Base-by-base conservation (phyloP, 2,888 invertebrate species). In the Perithous albicinctus region DNA sequence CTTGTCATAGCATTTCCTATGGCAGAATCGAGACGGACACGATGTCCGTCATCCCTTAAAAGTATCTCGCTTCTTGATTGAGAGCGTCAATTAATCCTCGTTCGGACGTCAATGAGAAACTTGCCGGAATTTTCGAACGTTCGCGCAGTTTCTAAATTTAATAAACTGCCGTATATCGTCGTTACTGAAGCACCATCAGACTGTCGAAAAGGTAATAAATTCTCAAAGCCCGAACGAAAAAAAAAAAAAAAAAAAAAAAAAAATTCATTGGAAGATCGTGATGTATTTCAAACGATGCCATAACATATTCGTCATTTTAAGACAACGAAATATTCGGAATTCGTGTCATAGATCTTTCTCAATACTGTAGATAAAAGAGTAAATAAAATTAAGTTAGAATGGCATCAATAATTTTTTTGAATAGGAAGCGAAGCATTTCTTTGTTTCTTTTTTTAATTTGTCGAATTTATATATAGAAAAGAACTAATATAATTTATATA, bases 81-180 rank as follows among this genome's bases (percentile, higher is more conserved):
- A 73, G 70, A 66, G 73, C 83, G 79, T 20, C 41, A 76, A 86
- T 86, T 84, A 85, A 87, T 86, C 84, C 84, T 85, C 83, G 82
- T 80, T 83, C 78, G 80, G 73, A 80, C 77, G 82, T 81, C 76
- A 59, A 61, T 67, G 73, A 73, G 70, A 79, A 82, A 67, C 20
- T 32, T 77, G 69, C 61, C 80, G 69, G n/a, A n/a, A 59, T 20
- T 15, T 20, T 26, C 7, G 46, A 18, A 64, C 26, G 38, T 41
- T 26, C 12, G 5, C 7, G 32, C 43, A 61, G n/a, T 26, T 26
- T 48, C 41, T n/a, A 64, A 70, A 75, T 76, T 80, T 59, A 32
- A 80, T 76, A 66, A 48, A 38, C 29, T 12, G 51, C 41, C 76
- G 48, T 6, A 48, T 56, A n/a, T n/a, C 41, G n/a, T 75, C 43